phyloP scores from a whole-genome alignment of 2,113 vertebrate species.

The Cyanoliseus patagonus region DNA sequence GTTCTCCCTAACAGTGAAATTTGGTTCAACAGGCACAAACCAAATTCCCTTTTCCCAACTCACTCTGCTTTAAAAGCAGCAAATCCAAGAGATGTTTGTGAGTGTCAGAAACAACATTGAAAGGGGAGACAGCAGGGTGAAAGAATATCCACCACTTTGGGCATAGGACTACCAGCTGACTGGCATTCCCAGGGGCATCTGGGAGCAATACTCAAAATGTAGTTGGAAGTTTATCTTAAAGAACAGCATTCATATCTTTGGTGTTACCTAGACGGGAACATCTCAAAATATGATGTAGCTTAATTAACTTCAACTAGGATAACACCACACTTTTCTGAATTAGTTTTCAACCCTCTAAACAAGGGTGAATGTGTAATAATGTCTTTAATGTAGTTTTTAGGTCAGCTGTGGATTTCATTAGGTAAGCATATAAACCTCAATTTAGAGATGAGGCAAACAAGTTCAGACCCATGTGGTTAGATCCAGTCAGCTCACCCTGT shows the following conservation, averaged over 20 bases:
- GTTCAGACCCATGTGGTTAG: not conserved
- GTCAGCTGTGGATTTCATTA: not conserved
- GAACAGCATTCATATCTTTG: not conserved
- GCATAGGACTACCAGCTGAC: not conserved
- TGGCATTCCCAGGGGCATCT: not conserved
- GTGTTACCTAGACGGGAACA: not conserved
- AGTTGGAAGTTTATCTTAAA: not conserved
- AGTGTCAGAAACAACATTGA: not conserved
- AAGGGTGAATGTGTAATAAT: not conserved
- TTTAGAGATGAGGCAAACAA: not conserved
- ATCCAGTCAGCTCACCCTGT: not conserved
- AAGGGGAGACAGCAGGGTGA: not conserved
- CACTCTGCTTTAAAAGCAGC: not conserved
- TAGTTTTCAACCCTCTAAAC: not conserved
- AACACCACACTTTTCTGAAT: not conserved
- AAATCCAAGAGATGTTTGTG: not conserved
- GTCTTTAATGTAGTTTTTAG: not conserved
- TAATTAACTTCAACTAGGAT: not conserved
- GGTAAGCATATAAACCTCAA: not conserved
- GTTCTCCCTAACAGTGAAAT: not conserved
- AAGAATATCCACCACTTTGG: not conserved
- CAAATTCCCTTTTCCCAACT: fast-evolving
- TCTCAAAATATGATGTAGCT: not conserved
- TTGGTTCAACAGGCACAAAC: not conserved
- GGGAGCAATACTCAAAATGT: not conserved